These are phyloP conservation scores for Neuroterus valhalla DNA, from an alignment of 1,140 invertebrate genomes.

Conservation along the genomic window DNA sequence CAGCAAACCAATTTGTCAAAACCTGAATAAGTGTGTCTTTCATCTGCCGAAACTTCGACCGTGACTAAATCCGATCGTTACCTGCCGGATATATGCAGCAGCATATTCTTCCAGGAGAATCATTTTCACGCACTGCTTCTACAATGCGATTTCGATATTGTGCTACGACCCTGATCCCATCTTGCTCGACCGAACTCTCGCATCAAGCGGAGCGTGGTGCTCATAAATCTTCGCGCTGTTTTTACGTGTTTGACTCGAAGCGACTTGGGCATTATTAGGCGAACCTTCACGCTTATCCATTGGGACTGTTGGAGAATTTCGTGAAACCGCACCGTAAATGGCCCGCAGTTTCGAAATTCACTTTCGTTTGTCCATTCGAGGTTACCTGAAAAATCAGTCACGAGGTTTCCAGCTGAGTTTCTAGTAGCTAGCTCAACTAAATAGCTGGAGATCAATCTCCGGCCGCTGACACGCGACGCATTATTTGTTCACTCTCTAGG, in stretches of 20 bases:
- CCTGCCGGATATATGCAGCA: not conserved
- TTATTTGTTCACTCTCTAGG: not conserved
- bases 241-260: slow-evolving; percentile 66
- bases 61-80: not conserved
- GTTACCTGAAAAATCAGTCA: slow-evolving; percentile 16
- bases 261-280: slow-evolving; percentile 59
- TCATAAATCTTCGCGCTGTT: slow-evolving; percentile 67
- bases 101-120: slow-evolving; percentile 5
- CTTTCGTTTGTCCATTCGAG: slow-evolving; percentile 30
- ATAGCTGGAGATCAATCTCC: slow-evolving; percentile 17
- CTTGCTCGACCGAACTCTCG: slow-evolving; percentile 13
- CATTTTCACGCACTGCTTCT: slow-evolving; percentile 32
- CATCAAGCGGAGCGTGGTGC: slow-evolving; percentile 55
- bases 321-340: slow-evolving; percentile 60
- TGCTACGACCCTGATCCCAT: slow-evolving; percentile 16
- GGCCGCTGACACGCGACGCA: slow-evolving; percentile 13
- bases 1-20: too few relatives aligned
- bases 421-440: not conserved
- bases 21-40: too few relatives aligned
- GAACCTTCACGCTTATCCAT: slow-evolving; percentile 58
- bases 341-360: slow-evolving; percentile 31
- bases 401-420: not conserved
- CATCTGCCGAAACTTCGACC: not conserved
- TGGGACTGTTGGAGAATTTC: slow-evolving; percentile 54
- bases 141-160: slow-evolving; percentile 28